Conservation (phyloP, 2,797 vertebrate genomes). For the Buphagus erythrorhynchus region DNA sequence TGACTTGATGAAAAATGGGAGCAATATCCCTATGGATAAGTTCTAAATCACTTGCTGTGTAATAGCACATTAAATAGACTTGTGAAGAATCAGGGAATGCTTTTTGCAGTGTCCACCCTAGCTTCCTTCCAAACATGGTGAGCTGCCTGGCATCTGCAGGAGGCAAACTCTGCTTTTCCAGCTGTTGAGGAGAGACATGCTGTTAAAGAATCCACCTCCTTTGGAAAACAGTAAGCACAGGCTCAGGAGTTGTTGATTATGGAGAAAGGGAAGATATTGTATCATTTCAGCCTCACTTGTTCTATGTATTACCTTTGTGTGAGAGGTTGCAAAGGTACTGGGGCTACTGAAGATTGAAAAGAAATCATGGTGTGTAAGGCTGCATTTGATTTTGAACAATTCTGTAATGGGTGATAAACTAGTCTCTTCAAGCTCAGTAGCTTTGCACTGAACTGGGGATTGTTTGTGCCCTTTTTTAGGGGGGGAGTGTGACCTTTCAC, state of each 20-base stretch:
- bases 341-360: not conserved
- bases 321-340: not conserved
- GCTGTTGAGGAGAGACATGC: not conserved
- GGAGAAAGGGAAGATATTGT: not conserved
- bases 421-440: not conserved
- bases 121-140: not conserved
- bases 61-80: not conserved
- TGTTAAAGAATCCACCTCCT: not conserved
- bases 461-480: not conserved
- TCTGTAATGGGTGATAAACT: not conserved
- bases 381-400: not conserved
- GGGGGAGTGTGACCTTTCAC: not conserved
- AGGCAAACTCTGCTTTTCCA: not conserved
- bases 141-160: not conserved
- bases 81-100: not conserved
- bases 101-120: not conserved
- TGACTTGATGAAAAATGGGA: not conserved
- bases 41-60: not conserved
- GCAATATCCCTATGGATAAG: not conserved
- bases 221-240: not conserved
- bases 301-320: not conserved
- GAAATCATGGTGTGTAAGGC: not conserved
- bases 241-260: not conserved
- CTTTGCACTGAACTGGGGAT: not conserved
- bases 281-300: not conserved